Evolutionary conservation across 2,113 vertebrate genomes (phyloP).

Genomic region (Myocastor coypus): DNA sequence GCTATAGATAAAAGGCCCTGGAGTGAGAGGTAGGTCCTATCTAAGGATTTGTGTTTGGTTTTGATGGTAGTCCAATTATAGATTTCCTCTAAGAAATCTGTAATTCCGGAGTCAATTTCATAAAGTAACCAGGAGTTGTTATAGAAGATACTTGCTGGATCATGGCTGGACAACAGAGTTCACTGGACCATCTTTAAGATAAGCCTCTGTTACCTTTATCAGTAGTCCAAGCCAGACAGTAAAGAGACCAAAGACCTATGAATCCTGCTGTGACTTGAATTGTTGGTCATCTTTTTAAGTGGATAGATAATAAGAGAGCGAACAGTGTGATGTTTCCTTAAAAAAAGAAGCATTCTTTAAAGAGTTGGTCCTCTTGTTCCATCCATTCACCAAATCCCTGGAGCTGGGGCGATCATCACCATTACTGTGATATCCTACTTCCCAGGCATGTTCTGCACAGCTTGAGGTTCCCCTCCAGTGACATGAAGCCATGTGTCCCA

Average conservation of each 20-base stretch:
- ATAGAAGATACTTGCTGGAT: background rate
- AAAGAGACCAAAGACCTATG: background rate
- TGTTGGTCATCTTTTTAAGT: background rate
- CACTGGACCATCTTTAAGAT: background rate
- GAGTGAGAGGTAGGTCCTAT: background rate
- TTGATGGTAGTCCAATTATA: background rate
- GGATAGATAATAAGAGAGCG: background rate
- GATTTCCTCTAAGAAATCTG: background rate
- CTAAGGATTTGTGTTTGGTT: background rate
- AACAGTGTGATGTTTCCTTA: background rate
- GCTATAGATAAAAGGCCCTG: background rate
- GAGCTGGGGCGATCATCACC: accelerated
- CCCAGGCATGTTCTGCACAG: background rate
- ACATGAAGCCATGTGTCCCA: background rate
- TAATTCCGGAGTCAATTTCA: background rate
- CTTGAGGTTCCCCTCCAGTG: background rate
- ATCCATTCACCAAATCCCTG: background rate
- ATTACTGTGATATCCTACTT: accelerated
- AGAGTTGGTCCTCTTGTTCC: background rate
- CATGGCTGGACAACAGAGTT: too few species aligned
- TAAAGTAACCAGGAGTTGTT: background rate
- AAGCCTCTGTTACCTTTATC: background rate
- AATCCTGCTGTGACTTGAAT: background rate
- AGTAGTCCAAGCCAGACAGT: background rate
- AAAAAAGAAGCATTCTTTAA: background rate